These are phyloP conservation scores for Ernsta delagoae DNA, from an alignment of 2,888 invertebrate genomes.

Conservation along the genomic window DNA sequence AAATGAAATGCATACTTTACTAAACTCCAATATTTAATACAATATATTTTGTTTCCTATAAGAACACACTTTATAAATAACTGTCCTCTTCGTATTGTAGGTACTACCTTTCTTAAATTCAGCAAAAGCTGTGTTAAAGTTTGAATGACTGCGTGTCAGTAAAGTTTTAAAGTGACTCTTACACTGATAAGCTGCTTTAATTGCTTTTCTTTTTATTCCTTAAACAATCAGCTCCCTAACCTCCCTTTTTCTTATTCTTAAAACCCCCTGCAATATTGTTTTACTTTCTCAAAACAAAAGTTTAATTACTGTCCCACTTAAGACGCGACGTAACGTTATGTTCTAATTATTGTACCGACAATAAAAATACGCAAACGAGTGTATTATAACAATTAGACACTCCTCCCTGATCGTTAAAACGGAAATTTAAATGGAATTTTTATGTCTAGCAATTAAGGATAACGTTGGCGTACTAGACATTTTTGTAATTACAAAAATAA, in stretches of 20 bases:
- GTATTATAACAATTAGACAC: constrained; percentile 85
- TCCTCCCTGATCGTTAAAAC: constrained; percentile 83
- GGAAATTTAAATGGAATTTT: constrained; percentile 86
- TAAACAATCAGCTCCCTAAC: constrained; percentile 64
- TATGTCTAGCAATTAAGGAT: constrained; percentile 85
- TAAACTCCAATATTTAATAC: constrained; percentile 1
- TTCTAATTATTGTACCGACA: constrained; percentile 83
- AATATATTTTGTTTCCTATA: neutral
- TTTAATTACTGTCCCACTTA: constrained; percentile 78
- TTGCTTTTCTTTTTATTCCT: constrained; percentile 81
- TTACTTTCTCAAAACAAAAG: constrained; percentile 68
- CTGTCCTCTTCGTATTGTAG: neutral
- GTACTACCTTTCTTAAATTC: neutral
- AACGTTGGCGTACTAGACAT: constrained; percentile 84
- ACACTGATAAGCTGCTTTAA: constrained; percentile 79
- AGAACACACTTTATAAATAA: neutral
- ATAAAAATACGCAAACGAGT: constrained; percentile 86
- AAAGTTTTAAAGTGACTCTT: constrained; percentile 69
- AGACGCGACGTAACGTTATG: constrained; percentile 78
- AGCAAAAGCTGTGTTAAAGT: constrained; percentile 29
- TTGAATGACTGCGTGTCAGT: constrained; percentile 54
- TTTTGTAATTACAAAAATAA: constrained; percentile 86
- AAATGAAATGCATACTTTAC: constrained; percentile 29
- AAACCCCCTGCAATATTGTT: constrained; percentile 66
- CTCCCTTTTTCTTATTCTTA: constrained; percentile 47